Conservation (phyloP, 2,113 vertebrate genomes). For the Aptenodytes forsteri region DNA sequence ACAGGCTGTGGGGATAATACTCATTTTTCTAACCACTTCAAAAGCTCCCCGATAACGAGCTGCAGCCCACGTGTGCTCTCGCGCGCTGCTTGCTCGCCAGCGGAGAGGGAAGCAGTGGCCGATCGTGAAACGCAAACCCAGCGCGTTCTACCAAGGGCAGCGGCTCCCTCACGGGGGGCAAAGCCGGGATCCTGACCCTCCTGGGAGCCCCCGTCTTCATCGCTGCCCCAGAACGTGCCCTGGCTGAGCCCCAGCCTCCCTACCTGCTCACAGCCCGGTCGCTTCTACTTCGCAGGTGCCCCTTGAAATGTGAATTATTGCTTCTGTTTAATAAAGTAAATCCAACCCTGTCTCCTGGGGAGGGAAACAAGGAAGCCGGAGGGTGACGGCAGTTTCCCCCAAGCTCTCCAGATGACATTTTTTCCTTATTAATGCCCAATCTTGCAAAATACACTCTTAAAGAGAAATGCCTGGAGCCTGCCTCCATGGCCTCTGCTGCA, state of each 20-base stretch:
- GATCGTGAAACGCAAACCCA: accelerated
- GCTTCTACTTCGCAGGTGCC: background rate
- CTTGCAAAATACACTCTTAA: background rate
- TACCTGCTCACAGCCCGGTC: background rate
- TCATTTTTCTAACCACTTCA: conserved; percentile 10
- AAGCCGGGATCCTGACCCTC: background rate
- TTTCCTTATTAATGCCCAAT: background rate
- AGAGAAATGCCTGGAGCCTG: background rate
- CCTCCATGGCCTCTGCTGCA: background rate
- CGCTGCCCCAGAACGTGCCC: background rate
- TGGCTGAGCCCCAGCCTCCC: background rate
- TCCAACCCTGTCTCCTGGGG: background rate
- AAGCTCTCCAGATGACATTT: background rate
- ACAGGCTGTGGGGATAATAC: background rate
- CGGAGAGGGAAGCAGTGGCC: background rate
- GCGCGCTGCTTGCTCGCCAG: background rate
- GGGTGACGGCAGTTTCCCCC: background rate
- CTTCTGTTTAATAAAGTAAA: background rate
- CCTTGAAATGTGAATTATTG: background rate
- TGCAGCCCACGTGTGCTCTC: background rate
- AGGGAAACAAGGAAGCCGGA: background rate
- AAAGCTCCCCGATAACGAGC: background rate
- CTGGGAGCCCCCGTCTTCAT: background rate
- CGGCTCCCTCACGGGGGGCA: accelerated
- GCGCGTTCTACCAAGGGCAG: accelerated